phyloP scores from a whole-genome alignment of 2,888 invertebrate genomes.

The Dolichopus griseipennis region DNA sequence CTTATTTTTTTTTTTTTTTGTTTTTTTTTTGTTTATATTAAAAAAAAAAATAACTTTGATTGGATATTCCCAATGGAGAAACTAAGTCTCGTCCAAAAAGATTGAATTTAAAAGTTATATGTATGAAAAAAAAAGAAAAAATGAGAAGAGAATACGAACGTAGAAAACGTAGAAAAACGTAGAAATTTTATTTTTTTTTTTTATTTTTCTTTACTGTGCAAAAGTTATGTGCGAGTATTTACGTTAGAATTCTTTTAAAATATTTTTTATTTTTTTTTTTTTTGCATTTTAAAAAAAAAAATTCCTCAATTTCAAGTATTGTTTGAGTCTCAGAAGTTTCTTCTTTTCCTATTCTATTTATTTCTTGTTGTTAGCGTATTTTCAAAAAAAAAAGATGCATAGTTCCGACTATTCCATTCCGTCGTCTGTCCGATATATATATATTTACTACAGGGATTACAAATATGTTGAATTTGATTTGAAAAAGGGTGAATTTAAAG shows the following conservation, averaged over 20 bases:
- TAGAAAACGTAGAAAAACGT: too few species aligned
- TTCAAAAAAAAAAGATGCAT: too few species aligned
- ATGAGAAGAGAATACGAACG: not conserved
- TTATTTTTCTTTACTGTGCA: too few species aligned
- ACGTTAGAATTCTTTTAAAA: not conserved
- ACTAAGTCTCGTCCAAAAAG: not conserved
- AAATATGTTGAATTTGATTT: too few species aligned
- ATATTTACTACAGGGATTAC: too few species aligned
- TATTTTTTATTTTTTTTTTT: not conserved
- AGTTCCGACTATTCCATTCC: too few species aligned
- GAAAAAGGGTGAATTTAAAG: too few species aligned
- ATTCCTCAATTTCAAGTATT: not conserved
- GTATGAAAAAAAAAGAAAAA: not conserved
- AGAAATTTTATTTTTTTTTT: too few species aligned
- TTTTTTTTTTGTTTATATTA: not conserved
- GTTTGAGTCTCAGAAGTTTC: not conserved
- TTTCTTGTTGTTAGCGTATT: too few species aligned
- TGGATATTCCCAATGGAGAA: conserved; percentile 1
- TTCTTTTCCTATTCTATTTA: too few species aligned
- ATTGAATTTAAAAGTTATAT: too few species aligned
- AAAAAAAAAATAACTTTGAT: not conserved
- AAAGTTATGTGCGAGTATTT: not conserved
- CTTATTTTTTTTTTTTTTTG: not conserved
- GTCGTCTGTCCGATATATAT: too few species aligned
- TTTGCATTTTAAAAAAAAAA: not conserved